Base-by-base conservation (phyloP, 2,797 vertebrate genomes). In the Sebastes kiyomatsui region DNA sequence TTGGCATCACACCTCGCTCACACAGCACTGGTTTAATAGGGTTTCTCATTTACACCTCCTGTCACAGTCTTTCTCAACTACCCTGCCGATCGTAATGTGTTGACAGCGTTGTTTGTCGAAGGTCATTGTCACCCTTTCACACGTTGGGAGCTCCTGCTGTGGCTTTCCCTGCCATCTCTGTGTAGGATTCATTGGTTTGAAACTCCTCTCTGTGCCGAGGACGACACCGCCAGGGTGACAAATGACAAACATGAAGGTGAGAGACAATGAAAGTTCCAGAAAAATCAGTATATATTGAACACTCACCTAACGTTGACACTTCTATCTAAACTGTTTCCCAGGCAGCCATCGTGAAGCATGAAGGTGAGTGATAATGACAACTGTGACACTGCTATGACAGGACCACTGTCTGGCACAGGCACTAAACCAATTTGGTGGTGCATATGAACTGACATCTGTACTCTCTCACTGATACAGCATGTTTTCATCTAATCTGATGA, bases 1-100 rank as follows among this genome's bases (percentile, higher is more conserved):
- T 72, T 30, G 54, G 75, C 75, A 67, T 81, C 67, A 16, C 49
- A 66, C 64, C 68, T 58, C 5, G 18, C 55, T 81, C 74, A 64
- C 78, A 75, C 60, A n/a, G 38, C 65, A 46, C 76, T 20, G 27
- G 28, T 72, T 55, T 75, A 86, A 81, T 35, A 65, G 78, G 49
- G 60, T 67, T 54, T 87, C 84, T 87, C 84, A 88, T 93, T 91
- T 81, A 78, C 93, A 87, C 91, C 85, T 89, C 66, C 79, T 72
- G 75, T 88, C 85, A 78, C 87, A 83, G 79, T 70, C 70, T 28
- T 70, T 72, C 84, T 83, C 84, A 76, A 38, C 79, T 20, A 52
- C 76, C 65, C 80, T 6, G 61, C 69, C 59, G 86, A 79, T 80
- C 12, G 52, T 80, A 81, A 86, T 60, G 80, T 82, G 87, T 88